Percentiles rank a stretch among this genome's conserved stretches.
Conservation (phyloP, 2,113 vertebrate genomes). For the cat (Felis catus) region DNA sequence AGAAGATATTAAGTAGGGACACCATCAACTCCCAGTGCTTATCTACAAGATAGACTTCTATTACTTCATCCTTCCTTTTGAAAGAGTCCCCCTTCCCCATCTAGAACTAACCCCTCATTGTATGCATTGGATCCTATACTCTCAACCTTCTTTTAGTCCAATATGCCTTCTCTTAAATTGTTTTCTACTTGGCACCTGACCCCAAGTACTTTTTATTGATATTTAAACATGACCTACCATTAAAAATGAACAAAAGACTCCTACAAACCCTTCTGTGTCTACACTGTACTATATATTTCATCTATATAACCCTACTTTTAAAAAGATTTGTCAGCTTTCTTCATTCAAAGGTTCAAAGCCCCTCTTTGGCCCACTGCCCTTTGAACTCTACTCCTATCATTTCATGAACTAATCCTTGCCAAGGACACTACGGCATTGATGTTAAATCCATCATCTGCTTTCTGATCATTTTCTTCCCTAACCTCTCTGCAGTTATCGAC, state of each 20-base stretch:
- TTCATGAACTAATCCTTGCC: not conserved
- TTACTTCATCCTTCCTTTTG: not conserved
- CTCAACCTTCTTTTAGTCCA: not conserved
- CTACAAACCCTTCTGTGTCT: not conserved
- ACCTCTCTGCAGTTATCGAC: not conserved
- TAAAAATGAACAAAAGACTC: not conserved
- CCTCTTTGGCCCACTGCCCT: not conserved
- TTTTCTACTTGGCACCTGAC: not conserved
- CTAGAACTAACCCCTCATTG: not conserved
- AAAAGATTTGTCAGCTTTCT: not conserved
- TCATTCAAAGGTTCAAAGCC: not conserved
- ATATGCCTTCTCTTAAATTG: not conserved
- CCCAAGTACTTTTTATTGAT: not conserved
- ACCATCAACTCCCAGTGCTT: not conserved
- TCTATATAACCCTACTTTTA: not conserved
- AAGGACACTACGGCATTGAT: not conserved
- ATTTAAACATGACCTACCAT: not conserved
- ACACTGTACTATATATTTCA: not conserved
- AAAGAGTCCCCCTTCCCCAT: not conserved
- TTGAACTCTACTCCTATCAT: not conserved
- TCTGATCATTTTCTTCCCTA: not conserved
- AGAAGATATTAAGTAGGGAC: not conserved
- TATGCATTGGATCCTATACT: not conserved
- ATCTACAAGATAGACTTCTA: not conserved
- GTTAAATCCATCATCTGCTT: not conserved